Percentiles rank a stretch among this genome's conserved stretches.
phyloP scores from a whole-genome alignment of 2,888 invertebrate genomes.

The Helicoverpa assulta region DNA sequence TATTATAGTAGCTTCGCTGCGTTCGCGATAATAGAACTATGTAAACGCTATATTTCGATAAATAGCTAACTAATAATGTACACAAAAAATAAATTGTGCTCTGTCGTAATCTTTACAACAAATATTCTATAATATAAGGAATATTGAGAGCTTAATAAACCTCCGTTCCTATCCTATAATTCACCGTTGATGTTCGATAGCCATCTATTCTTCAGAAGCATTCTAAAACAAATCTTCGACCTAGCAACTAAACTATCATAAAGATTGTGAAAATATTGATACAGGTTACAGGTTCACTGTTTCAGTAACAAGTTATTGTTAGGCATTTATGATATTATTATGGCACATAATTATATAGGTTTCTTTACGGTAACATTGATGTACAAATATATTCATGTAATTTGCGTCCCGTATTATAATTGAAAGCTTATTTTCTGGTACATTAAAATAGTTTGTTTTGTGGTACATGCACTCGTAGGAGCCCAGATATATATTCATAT shows the following conservation, averaged over 20 bases:
- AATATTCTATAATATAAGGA: conserved; percentile 50
- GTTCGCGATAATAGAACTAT: conserved; percentile 54
- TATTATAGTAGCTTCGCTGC: conserved; percentile 57
- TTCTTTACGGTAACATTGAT: conserved; percentile 61
- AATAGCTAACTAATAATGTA: conserved; percentile 74
- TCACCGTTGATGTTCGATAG: conserved; percentile 38
- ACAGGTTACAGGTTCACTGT: conserved; percentile 47
- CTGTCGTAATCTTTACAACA: conserved; percentile 61
- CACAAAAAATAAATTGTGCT: conserved; percentile 73
- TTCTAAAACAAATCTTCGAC: conserved; percentile 59
- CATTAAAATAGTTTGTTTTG: conserved; percentile 25
- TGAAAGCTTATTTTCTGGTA: conserved; percentile 56
- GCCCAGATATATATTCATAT: not conserved
- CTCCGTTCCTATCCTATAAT: conserved; percentile 52
- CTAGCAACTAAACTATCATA: conserved; percentile 60
- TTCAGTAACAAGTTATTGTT: conserved; percentile 44
- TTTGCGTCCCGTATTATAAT: conserved; percentile 57
- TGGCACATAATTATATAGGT: conserved; percentile 59
- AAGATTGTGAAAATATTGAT: conserved; percentile 39
- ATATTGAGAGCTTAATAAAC: conserved; percentile 52
- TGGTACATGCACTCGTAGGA: conserved; percentile 14
- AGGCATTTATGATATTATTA: conserved; percentile 48
- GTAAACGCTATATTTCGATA: conserved; percentile 64
- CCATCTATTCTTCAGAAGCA: conserved; percentile 43
- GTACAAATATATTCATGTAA: conserved; percentile 49